phyloP scores from a whole-genome alignment of 2,113 vertebrate genomes.

The Tiliqua scincoides region DNA sequence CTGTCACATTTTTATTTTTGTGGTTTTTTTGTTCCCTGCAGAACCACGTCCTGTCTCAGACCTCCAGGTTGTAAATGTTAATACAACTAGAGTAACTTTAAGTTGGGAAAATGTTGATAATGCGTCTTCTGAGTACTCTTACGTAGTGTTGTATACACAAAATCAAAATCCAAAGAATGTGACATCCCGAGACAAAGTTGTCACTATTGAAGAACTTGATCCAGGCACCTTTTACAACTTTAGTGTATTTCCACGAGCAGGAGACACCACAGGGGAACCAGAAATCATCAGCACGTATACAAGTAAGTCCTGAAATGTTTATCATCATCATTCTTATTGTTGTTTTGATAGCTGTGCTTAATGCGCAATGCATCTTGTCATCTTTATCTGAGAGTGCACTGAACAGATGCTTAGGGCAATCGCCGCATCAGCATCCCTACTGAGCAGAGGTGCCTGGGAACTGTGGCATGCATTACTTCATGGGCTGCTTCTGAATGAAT shows the following conservation, averaged over 20 bases:
- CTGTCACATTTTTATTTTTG: neutral
- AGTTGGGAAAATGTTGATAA: slow-evolving; percentile 56
- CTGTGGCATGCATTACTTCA: no score
- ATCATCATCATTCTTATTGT: no score
- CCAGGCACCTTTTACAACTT: slow-evolving; percentile 35
- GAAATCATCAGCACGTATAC: neutral
- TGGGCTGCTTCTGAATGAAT: no score
- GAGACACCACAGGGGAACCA: neutral
- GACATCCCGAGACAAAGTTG: neutral
- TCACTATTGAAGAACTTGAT: neutral
- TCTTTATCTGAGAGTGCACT: no score
- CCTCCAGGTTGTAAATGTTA: neutral
- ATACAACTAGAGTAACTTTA: slow-evolving; percentile 44
- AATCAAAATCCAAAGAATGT: fast-evolving
- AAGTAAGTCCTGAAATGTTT: no score
- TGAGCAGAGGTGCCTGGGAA: no score
- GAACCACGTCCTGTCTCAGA: neutral
- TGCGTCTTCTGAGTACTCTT: slow-evolving; percentile 46
- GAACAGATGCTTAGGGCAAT: no score
- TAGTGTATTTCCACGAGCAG: fast-evolving
- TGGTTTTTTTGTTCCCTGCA: slow-evolving; percentile 21
- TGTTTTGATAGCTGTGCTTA: no score
- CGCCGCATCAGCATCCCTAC: no score
- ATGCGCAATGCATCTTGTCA: no score
- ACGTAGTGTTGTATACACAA: neutral